Conservation (phyloP, 2,113 vertebrate species). For the Bufo bufo region DNA sequence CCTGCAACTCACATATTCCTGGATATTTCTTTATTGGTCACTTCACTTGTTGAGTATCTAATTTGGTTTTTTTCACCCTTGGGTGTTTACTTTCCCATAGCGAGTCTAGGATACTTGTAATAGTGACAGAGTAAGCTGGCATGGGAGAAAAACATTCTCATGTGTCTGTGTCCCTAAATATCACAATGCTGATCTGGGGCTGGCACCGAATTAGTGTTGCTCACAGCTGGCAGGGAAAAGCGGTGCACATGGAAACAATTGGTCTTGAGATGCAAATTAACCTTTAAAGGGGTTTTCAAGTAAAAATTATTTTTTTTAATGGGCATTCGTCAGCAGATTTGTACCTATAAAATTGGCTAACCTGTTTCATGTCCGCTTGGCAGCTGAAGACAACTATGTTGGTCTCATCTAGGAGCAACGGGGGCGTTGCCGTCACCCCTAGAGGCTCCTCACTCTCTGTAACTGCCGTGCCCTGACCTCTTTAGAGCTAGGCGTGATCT, state of each 20-base stretch:
- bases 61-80: constrained; percentile 29
- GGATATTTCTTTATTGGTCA: not conserved
- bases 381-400: no score
- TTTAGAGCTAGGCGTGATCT: no score
- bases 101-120: constrained; percentile 33
- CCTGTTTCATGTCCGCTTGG: no score
- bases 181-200: not conserved
- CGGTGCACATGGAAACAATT: constrained; percentile 11
- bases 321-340: no score
- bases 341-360: no score
- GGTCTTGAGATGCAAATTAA: not conserved
- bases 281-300: not conserved
- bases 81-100: constrained; percentile 49
- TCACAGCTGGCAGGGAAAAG: not conserved
- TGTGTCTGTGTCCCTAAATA: constrained; percentile 45
- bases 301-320: no score
- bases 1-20: constrained; percentile 14
- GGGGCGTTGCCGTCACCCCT: no score
- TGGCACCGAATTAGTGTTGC: constrained; percentile 2
- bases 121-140: constrained; percentile 38
- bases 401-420: no score
- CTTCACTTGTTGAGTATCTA: constrained; percentile 21
- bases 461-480: no score
- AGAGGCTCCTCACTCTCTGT: no score
- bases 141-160: constrained; percentile 42